Evolutionary conservation across 1,140 invertebrate genomes (phyloP).

Genomic region (Microplitis mediator): DNA sequence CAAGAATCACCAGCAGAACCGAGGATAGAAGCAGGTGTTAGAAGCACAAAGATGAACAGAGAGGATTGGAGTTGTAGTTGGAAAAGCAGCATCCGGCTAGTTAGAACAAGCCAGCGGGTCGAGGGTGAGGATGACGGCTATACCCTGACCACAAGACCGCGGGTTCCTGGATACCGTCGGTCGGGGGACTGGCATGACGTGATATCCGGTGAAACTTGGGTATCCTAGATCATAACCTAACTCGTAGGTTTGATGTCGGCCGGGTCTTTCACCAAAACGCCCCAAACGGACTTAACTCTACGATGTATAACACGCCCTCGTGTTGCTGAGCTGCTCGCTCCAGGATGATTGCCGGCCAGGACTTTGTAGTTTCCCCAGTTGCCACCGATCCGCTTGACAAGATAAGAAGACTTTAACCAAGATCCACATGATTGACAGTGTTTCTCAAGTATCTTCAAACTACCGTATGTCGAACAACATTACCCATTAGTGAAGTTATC

Average conservation of each 20-base stretch:
- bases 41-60: background rate
- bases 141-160: constrained; percentile 18
- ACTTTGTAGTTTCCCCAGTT: constrained; percentile 3
- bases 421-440: too few species aligned
- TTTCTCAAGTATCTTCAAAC: too few species aligned
- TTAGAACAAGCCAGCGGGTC: background rate
- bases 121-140: constrained; percentile 12
- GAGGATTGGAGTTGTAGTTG: background rate
- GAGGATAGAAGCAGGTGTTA: background rate
- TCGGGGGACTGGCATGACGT: constrained; percentile 10
- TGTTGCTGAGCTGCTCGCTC: background rate
- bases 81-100: background rate
- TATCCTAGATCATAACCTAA: constrained; percentile 19
- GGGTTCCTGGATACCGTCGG: background rate
- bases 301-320: too few species aligned
- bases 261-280: background rate
- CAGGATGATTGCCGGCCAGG: background rate
- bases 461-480: too few species aligned
- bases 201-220: constrained; percentile 13
- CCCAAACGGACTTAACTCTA: background rate
- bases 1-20: background rate
- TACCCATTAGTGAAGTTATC: too few species aligned
- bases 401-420: background rate
- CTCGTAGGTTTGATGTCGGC: background rate
- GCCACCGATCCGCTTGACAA: background rate